Percentiles rank a stretch among this genome's conserved stretches.
These are phyloP conservation scores for Takifugu ocellatus DNA, from an alignment of 2,797 vertebrate genomes.

Conservation along the genomic window DNA sequence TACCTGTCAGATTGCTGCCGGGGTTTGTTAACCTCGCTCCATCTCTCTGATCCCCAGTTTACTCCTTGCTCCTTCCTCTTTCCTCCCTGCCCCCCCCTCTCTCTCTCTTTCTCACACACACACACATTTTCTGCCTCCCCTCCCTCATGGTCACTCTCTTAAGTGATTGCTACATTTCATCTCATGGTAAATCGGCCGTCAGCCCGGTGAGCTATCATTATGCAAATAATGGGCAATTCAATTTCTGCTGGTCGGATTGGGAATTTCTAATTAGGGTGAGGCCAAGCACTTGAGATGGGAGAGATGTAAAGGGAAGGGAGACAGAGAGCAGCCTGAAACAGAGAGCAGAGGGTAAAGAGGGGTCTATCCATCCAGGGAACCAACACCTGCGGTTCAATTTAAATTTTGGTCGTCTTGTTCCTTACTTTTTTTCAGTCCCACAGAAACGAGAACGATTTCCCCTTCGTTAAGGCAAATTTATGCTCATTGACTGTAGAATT, in stretches of 20 bases:
- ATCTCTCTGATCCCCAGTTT: slow-evolving; percentile 43
- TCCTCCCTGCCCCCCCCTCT: background rate
- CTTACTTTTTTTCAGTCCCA: background rate
- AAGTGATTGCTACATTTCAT: slow-evolving; percentile 77
- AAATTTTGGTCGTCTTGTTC: slow-evolving; percentile 11
- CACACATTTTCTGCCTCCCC: slow-evolving; percentile 27
- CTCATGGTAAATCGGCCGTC: slow-evolving; percentile 69
- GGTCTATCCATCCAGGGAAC: slow-evolving; percentile 49
- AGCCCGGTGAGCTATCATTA: slow-evolving; percentile 74
- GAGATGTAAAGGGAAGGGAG: slow-evolving; percentile 47
- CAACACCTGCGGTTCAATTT: slow-evolving; percentile 53
- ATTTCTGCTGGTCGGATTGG: slow-evolving; percentile 72
- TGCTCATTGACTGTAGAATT: slow-evolving; percentile 2
- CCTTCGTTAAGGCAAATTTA: slow-evolving; percentile 7
- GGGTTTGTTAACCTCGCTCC: slow-evolving; percentile 35
- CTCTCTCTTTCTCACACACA: background rate
- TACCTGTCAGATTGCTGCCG: slow-evolving; percentile 50
- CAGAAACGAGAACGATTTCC: background rate
- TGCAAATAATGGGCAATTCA: slow-evolving; percentile 78
- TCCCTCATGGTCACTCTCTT: slow-evolving; percentile 71
- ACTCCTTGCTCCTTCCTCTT: slow-evolving; percentile 29
- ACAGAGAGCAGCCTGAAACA: slow-evolving; percentile 8
- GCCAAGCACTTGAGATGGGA: slow-evolving; percentile 68
- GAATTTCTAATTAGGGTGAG: slow-evolving; percentile 77
- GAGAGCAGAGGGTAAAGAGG: slow-evolving; percentile 14